Evolutionary conservation across 2,888 invertebrate genomes (phyloP).

Genomic region (Strigamia maritima): DNA sequence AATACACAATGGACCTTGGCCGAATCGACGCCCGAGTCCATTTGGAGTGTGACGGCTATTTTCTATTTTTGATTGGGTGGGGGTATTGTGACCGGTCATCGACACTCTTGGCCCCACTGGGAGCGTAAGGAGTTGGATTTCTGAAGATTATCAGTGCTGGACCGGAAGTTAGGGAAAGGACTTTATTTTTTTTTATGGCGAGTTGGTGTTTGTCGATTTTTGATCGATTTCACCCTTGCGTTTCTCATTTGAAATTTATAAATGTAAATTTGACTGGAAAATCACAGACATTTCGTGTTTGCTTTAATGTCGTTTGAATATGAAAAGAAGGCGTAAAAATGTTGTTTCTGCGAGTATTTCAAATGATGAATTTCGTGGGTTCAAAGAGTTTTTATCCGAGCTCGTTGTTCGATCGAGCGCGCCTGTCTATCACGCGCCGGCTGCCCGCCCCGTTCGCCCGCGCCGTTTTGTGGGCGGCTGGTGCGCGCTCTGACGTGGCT

Average conservation of each 20-base stretch:
- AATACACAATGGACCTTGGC: conserved; percentile 34
- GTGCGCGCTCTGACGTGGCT: conserved; percentile 28
- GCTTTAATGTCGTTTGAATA: not conserved
- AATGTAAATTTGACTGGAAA: not conserved
- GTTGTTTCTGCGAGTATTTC: not conserved
- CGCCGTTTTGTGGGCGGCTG: conserved; percentile 31
- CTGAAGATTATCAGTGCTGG: not conserved
- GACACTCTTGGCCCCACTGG: not conserved
- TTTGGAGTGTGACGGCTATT: conserved; percentile 13
- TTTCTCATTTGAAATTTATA: conserved; percentile 4
- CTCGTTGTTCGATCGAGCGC: conserved; percentile 20
- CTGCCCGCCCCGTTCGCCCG: conserved; percentile 29
- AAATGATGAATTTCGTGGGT: not conserved
- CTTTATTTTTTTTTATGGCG: not conserved
- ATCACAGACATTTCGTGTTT: not conserved
- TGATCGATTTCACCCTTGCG: not conserved
- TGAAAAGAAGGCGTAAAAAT: not conserved
- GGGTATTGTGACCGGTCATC: conserved; percentile 19
- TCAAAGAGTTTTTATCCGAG: conserved; percentile 1
- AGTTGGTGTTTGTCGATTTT: not conserved
- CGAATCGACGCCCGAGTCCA: conserved; percentile 15
- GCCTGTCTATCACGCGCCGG: conserved; percentile 26
- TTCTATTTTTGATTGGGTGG: conserved; percentile 22
- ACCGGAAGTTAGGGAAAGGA: conserved; percentile 6
- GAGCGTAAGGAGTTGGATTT: not conserved